phyloP scores from a whole-genome alignment of 2,797 vertebrate species.

The Falco peregrinus region DNA sequence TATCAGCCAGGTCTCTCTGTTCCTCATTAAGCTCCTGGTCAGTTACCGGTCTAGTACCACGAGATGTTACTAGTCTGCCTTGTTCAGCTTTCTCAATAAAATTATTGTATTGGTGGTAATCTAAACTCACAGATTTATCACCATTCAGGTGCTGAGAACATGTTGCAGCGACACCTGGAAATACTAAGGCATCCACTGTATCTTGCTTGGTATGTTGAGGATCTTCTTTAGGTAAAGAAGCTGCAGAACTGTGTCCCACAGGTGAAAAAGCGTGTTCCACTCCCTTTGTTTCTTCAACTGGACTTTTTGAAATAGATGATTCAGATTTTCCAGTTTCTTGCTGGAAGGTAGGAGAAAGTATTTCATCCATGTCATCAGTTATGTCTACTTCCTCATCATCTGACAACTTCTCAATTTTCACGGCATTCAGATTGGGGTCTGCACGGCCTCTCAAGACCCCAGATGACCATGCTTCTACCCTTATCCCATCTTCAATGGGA shows the following conservation, averaged over 20 bases:
- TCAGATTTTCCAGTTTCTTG: conserved; percentile 46
- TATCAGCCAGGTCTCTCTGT: conserved; percentile 34
- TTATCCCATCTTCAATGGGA: conserved; percentile 22
- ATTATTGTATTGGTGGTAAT: conserved; percentile 4
- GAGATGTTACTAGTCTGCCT: background rate
- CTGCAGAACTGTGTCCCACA: background rate
- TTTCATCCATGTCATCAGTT: conserved; percentile 87
- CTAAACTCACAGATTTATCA: conserved; percentile 7
- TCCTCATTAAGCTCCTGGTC: conserved; percentile 15
- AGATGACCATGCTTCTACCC: background rate
- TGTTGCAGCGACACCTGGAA: background rate
- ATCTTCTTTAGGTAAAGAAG: conserved; percentile 14
- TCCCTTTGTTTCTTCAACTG: background rate
- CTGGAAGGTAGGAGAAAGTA: conserved; percentile 4
- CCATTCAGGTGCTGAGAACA: conserved; percentile 37
- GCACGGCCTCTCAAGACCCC: conserved; percentile 67
- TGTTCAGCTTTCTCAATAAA: conserved; percentile 5
- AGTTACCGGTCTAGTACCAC: background rate
- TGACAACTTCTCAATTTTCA: conserved; percentile 92
- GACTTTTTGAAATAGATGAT: background rate
- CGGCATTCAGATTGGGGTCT: conserved; percentile 82
- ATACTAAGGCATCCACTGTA: background rate
- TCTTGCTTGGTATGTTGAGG: conserved; percentile 10
- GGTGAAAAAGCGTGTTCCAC: background rate
- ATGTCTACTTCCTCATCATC: conserved; percentile 97